Percentiles rank a stretch among this genome's conserved stretches.
Conservation (phyloP, 1,140 invertebrate genomes). For the Periplaneta americana region DNA sequence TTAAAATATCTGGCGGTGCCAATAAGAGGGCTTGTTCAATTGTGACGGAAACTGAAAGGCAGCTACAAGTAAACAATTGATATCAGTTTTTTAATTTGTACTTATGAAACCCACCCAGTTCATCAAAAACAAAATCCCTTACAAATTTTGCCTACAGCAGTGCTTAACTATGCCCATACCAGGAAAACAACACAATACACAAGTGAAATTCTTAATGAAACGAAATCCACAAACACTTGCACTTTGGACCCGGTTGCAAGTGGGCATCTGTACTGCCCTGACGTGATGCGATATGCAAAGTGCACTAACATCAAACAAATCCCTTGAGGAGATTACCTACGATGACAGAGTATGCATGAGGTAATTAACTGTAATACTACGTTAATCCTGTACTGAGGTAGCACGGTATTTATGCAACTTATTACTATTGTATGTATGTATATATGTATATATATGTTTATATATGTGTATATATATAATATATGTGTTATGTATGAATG, state of each 20-base stretch:
- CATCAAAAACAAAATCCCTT: neutral
- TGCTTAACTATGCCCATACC: neutral
- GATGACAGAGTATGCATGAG: neutral
- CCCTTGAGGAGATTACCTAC: neutral
- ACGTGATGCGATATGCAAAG: neutral
- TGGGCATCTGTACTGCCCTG: neutral
- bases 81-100: neutral
- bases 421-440: neutral
- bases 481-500: neutral
- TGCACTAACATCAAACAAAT: neutral
- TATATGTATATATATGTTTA: neutral
- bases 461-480: no score
- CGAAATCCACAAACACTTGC: neutral
- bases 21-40: neutral
- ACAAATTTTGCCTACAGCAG: neutral
- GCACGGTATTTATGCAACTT: neutral
- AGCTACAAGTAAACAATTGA: neutral
- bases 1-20: neutral
- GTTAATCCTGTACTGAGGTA: slow-evolving; percentile 5
- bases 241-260: neutral
- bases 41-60: neutral
- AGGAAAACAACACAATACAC: neutral
- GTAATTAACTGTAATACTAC: neutral
- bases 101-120: neutral
- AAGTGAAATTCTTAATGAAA: neutral